These are phyloP conservation scores for Laterallus jamaicensis DNA, from an alignment of 2,113 vertebrate genomes.

Conservation along the genomic window DNA sequence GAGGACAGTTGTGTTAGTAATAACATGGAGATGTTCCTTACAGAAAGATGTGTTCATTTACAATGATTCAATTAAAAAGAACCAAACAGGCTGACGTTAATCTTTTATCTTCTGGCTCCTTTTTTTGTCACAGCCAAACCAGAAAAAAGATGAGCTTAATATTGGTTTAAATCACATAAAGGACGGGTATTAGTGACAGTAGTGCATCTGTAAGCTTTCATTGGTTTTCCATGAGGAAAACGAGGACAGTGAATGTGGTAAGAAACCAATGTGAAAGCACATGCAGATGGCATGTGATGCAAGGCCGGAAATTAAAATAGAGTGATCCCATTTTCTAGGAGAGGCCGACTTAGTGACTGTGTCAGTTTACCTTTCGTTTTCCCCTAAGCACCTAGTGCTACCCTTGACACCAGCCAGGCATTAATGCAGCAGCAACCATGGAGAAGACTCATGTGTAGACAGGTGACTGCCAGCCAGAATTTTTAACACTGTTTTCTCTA, in stretches of 20 bases:
- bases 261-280: background rate
- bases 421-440: background rate
- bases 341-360: background rate
- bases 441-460: background rate
- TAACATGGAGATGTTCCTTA: background rate
- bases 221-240: background rate
- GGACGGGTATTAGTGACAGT: background rate
- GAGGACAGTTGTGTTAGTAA: background rate
- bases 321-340: background rate
- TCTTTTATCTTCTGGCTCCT: background rate
- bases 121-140: background rate
- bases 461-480: background rate
- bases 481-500: background rate
- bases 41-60: background rate
- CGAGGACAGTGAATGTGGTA: background rate
- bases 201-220: background rate
- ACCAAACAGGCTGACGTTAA: background rate
- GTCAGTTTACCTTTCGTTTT: background rate
- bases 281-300: background rate
- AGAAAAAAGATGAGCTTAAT: background rate
- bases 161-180: background rate
- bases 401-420: background rate
- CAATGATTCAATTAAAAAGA: background rate
- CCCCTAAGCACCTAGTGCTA: background rate
- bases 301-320: background rate